A percentile compares a stretch with the other conserved stretches of the same genome.
Evolutionary conservation across 2,113 vertebrate genomes (phyloP).

Genomic region (Thymallus thymallus): DNA sequence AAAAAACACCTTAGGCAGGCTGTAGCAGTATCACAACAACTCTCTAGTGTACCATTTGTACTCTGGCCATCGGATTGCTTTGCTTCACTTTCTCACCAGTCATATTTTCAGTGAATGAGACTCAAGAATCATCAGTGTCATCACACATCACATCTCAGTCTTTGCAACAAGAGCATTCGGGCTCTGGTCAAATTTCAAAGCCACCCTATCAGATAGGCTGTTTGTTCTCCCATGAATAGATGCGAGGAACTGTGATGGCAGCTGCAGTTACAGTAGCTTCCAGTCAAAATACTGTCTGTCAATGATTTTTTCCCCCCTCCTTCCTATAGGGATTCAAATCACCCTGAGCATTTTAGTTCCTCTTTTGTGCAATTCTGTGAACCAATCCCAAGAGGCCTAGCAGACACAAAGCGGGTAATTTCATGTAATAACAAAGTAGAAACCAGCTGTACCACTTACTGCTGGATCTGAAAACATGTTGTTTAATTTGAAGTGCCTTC

Average conservation of each 20-base stretch:
- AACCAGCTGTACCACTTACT: slow-evolving; percentile 30
- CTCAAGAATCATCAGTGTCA: neutral
- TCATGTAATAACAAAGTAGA: slow-evolving; percentile 54
- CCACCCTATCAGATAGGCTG: neutral
- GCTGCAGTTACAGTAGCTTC: slow-evolving; percentile 29
- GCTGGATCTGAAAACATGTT: slow-evolving; percentile 39
- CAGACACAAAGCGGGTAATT: slow-evolving; percentile 46
- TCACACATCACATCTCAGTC: neutral
- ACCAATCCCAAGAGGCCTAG: slow-evolving; percentile 33
- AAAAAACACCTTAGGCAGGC: too few species aligned
- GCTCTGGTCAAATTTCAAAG: neutral
- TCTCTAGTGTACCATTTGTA: too few species aligned
- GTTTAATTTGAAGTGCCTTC: slow-evolving; percentile 65
- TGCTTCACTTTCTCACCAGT: neutral
- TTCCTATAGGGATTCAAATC: slow-evolving; percentile 38
- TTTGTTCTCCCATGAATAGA: slow-evolving; percentile 22
- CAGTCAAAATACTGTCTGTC: slow-evolving; percentile 42
- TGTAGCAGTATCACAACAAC: too few species aligned
- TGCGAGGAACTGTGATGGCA: slow-evolving; percentile 4
- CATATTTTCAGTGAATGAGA: neutral
- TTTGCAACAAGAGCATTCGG: neutral
- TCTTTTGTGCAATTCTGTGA: slow-evolving; percentile 33
- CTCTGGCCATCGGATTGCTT: too few species aligned
- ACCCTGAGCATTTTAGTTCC: slow-evolving; percentile 43
- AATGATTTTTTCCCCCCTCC: slow-evolving; percentile 1